Conservation (phyloP, 64 coral and sea anemone species). For the Dendrophyllia cribrosa region DNA sequence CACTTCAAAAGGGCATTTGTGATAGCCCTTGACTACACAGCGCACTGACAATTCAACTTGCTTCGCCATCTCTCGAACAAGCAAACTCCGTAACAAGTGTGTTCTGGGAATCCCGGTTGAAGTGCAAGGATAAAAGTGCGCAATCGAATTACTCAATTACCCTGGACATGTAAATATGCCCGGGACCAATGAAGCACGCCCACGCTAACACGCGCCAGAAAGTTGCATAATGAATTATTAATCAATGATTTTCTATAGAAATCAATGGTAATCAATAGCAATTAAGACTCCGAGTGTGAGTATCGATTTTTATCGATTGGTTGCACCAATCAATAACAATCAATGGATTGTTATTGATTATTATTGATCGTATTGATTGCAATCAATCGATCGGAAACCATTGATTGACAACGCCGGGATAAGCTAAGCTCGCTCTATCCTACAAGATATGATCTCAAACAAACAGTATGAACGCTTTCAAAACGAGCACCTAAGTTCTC, state of each 20-base stretch:
- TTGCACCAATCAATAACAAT: slow-evolving; percentile 16
- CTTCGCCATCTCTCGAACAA: slow-evolving; percentile 3
- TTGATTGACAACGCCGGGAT: neutral
- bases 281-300: slow-evolving; percentile 6
- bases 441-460: too few relatives aligned
- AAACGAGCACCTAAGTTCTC: too few relatives aligned
- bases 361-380: slow-evolving; percentile 2
- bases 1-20: slow-evolving; percentile 16
- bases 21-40: slow-evolving; percentile 29
- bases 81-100: neutral
- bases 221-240: slow-evolving; percentile 16
- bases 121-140: neutral
- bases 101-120: neutral
- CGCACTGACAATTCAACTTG: neutral
- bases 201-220: slow-evolving; percentile 1
- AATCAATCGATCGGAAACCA: neutral
- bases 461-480: too few relatives aligned
- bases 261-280: slow-evolving; percentile 14
- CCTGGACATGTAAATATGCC: slow-evolving; percentile 10
- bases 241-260: slow-evolving; percentile 9
- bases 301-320: slow-evolving; percentile 3
- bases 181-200: neutral
- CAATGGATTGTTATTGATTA: slow-evolving; percentile 13
- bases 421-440: too few relatives aligned
- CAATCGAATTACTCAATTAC: slow-evolving; percentile 4